Conservation (phyloP, 2,888 invertebrate species). For the Arenicola marina region DNA sequence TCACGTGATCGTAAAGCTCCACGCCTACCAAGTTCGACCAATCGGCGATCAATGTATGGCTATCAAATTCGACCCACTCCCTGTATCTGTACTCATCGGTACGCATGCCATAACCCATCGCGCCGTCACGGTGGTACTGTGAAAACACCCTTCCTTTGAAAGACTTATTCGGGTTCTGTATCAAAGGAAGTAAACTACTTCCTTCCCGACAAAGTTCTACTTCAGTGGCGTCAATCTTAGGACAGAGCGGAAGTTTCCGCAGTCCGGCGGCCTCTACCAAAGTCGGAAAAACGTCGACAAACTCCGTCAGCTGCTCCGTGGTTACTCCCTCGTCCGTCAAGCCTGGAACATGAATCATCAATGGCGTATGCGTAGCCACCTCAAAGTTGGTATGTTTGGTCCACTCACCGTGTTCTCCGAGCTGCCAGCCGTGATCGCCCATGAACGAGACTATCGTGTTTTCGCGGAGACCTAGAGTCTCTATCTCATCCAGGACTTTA, state of each 20-base stretch:
- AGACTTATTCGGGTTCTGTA: slow-evolving; percentile 6
- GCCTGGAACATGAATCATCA: slow-evolving; percentile 42
- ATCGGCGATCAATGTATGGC: too few species aligned
- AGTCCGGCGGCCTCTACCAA: slow-evolving; percentile 36
- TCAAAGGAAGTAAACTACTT: slow-evolving; percentile 2
- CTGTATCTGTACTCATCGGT: slow-evolving; percentile 20
- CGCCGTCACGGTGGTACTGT: slow-evolving; percentile 8
- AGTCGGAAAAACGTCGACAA: slow-evolving; percentile 41
- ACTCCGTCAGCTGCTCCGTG: slow-evolving; percentile 33
- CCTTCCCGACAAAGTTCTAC: slow-evolving; percentile 16
- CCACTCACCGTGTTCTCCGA: slow-evolving; percentile 45
- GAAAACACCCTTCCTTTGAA: slow-evolving; percentile 13
- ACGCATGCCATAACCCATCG: slow-evolving; percentile 17
- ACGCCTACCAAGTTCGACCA: too few species aligned
- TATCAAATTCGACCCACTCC: slow-evolving; percentile 25
- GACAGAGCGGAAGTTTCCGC: slow-evolving; percentile 27
- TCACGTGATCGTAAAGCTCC: too few species aligned
- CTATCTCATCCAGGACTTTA: slow-evolving; percentile 27
- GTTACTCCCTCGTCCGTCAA: slow-evolving; percentile 30
- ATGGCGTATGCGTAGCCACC: slow-evolving; percentile 41
- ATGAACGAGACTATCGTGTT: slow-evolving; percentile 39
- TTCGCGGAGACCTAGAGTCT: slow-evolving; percentile 28
- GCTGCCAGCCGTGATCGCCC: slow-evolving; percentile 43
- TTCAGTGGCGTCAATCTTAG: slow-evolving; percentile 29
- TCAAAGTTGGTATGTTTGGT: slow-evolving; percentile 45